phyloP scores from a whole-genome alignment of 2,888 invertebrate species.

The Chrysolina americana region DNA sequence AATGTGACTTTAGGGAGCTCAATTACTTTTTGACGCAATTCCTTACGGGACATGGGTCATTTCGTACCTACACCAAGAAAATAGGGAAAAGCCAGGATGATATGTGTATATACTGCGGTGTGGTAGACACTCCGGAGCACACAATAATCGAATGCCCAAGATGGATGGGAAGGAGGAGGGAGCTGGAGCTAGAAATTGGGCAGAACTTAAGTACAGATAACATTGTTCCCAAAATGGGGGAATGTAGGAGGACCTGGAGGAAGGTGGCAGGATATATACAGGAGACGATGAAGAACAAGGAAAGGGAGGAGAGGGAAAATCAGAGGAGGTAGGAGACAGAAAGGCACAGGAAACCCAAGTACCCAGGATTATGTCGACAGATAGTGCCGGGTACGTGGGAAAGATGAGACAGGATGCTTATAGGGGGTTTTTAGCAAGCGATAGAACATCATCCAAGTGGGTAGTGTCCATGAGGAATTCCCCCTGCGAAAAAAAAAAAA shows the following conservation, averaged over 20 bases:
- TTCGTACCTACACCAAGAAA: neutral
- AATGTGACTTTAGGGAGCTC: neutral
- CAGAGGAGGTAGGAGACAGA: neutral
- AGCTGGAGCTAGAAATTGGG: too few relatives aligned
- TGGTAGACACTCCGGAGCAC: neutral
- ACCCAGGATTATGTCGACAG: too few relatives aligned
- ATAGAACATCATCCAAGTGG: too few relatives aligned
- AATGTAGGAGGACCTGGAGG: neutral
- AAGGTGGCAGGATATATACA: too few relatives aligned
- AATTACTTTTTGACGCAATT: conserved; percentile 26
- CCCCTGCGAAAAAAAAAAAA: neutral
- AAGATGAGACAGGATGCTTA: too few relatives aligned
- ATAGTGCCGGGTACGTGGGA: too few relatives aligned
- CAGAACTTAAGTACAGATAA: too few relatives aligned
- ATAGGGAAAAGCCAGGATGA: conserved; percentile 10
- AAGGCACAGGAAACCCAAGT: too few relatives aligned
- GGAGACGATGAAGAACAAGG: too few relatives aligned
- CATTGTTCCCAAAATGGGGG: too few relatives aligned
- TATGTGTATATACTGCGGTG: conserved; percentile 9
- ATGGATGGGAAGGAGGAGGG: neutral
- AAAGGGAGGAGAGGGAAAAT: neutral
- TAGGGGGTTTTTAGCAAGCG: too few relatives aligned
- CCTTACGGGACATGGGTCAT: conserved; percentile 28
- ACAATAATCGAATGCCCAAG: conserved; percentile 18
- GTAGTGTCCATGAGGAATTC: neutral